Conservation (phyloP, 2,113 vertebrate species). For the Microcebus griseorufus region DNA sequence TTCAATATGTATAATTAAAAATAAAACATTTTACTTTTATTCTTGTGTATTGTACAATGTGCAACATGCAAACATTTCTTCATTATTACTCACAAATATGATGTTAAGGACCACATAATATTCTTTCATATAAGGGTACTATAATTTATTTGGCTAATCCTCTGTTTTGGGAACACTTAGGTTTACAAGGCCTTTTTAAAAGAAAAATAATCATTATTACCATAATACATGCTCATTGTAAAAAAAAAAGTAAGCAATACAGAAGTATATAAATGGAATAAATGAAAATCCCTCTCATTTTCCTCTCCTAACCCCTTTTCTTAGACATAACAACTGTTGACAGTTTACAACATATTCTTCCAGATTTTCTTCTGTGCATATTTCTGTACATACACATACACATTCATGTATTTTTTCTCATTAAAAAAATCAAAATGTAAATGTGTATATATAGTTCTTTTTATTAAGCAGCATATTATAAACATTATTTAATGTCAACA, state of each 20-base stretch:
- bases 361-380: not conserved
- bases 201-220: not conserved
- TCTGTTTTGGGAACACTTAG: not conserved
- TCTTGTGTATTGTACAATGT: not conserved
- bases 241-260: not conserved
- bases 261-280: not conserved
- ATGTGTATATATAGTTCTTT: not conserved
- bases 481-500: not conserved
- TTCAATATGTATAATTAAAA: conserved; percentile 29
- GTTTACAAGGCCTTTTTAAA: not conserved
- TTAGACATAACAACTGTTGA: not conserved
- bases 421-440: not conserved
- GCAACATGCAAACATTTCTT: not conserved
- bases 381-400: not conserved
- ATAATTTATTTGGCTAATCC: not conserved
- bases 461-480: not conserved
- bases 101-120: not conserved
- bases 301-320: not conserved
- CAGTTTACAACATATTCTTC: not conserved
- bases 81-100: not conserved
- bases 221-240: not conserved
- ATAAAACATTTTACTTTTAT: not conserved
- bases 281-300: not conserved
- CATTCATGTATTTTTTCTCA: not conserved
- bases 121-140: not conserved